These are phyloP conservation scores for Cephalopachus bancanus DNA, from an alignment of 2,797 vertebrate species.

Conservation along the genomic window DNA sequence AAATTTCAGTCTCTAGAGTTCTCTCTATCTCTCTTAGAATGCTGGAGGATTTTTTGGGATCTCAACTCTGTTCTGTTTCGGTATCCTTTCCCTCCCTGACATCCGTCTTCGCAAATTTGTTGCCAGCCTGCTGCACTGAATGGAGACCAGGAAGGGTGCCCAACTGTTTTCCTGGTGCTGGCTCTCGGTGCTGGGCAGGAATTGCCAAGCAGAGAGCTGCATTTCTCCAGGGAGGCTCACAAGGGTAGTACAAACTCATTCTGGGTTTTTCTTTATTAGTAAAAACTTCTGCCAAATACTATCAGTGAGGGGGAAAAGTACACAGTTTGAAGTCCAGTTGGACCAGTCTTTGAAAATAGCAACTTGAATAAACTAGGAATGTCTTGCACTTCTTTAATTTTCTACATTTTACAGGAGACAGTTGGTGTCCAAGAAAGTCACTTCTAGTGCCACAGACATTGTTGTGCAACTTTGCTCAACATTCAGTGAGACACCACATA, in stretches of 20 bases:
- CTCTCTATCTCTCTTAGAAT: background rate
- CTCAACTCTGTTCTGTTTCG: background rate
- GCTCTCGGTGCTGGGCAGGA: constrained; percentile 78
- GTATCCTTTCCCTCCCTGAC: background rate
- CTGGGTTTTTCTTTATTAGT: constrained; percentile 76
- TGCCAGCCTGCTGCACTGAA: constrained; percentile 73
- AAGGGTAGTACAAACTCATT: constrained; percentile 80
- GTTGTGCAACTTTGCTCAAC: constrained; percentile 83
- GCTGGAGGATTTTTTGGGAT: constrained; percentile 50
- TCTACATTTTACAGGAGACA: constrained; percentile 70
- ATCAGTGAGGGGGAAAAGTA: constrained; percentile 71
- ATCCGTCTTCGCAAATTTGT: constrained; percentile 61
- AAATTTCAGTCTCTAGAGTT: constrained; percentile 7
- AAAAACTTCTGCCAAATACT: constrained; percentile 85
- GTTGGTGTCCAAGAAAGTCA: constrained; percentile 55
- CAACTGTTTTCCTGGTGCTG: constrained; percentile 84
- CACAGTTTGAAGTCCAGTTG: constrained; percentile 72
- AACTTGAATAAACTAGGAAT: constrained; percentile 55
- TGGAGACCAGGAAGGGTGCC: constrained; percentile 80
- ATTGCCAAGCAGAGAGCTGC: constrained; percentile 86
- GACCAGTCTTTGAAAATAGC: constrained; percentile 68
- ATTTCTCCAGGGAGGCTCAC: constrained; percentile 82
- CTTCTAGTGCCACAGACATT: constrained; percentile 63
- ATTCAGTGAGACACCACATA: constrained; percentile 80
- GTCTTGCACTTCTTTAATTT: constrained; percentile 62